A percentile compares a stretch with the other conserved stretches of the same genome.
Conservation (phyloP, 2,888 invertebrate species). For the Caenorhabditis macrosperma region DNA sequence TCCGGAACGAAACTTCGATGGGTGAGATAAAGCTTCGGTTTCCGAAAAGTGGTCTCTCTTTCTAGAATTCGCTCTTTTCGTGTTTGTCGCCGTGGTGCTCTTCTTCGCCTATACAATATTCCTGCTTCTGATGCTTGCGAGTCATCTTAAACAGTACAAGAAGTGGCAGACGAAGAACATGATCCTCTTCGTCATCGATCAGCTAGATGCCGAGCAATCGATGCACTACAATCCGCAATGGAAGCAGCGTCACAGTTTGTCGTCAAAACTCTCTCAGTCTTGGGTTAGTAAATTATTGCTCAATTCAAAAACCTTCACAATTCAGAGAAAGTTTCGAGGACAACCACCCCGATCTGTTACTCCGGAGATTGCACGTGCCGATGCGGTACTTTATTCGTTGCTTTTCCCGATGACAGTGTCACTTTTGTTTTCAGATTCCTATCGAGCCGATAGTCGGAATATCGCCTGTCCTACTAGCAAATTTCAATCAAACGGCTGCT, state of each 20-base stretch:
- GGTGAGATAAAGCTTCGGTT: constrained; percentile 23
- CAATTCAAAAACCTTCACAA: neutral
- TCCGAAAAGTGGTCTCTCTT: no score
- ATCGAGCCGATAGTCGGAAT: constrained; percentile 50
- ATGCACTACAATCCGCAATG: constrained; percentile 53
- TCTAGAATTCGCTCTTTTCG: constrained; percentile 54
- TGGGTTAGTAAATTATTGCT: neutral
- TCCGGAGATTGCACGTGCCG: constrained; percentile 35
- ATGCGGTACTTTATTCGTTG: constrained; percentile 26
- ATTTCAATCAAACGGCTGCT: constrained; percentile 45
- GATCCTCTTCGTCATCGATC: constrained; percentile 60
- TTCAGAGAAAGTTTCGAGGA: constrained; percentile 22
- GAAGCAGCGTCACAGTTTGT: constrained; percentile 4
- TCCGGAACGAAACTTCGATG: constrained; percentile 56
- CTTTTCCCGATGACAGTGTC: no score
- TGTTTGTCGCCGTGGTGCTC: constrained; percentile 45
- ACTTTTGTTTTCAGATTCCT: constrained; percentile 31
- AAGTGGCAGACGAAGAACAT: constrained; percentile 57
- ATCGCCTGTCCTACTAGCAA: constrained; percentile 28
- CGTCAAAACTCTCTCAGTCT: neutral
- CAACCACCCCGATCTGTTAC: constrained; percentile 11
- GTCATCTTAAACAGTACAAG: constrained; percentile 39
- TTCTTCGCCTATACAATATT: constrained; percentile 47
- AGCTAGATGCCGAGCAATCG: constrained; percentile 59
- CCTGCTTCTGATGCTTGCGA: constrained; percentile 31